Evolutionary conservation across 2,113 vertebrate species (phyloP), one percentile per base, ranked within the genome.

Genomic region (Chaetops frenatus): DNA sequence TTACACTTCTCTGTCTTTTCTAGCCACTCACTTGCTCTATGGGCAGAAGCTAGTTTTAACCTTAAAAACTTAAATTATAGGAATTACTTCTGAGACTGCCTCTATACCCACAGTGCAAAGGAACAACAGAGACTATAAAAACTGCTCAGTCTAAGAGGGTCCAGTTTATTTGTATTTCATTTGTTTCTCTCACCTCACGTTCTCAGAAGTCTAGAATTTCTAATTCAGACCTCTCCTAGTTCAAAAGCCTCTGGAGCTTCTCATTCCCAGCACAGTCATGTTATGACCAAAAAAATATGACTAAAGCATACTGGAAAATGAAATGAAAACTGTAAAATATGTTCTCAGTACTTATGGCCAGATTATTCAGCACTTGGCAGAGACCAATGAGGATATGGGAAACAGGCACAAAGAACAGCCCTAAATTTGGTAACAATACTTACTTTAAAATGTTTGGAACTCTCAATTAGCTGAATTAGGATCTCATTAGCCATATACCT

Each of bases 341-440:
- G 16, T 88, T 96, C 91, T 88, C 48, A 60, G 24, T 91, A 54
- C 42, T 92, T 90, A 94, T 51, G 56, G 77, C 48, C 76, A 94
- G 72, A 91, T 94, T 92, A 95, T 83, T 90, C 88, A 91, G 94
- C 92, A 88, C 15, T 92, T 97, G 96, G 83, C 86, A 92, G 65
- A 88, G 24, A 74, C n/a, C 44, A 51, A 33, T 16, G 17, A 72
- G 71, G 53, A 69, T 82, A 90, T 77, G 60, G 58, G 72, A 92
- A 97, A 77, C 3, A 86, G 33, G 36, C 77, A 83, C n/a, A 86
- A 88, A 88, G 64, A 48, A 65, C 50, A 77, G 27, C 50, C 56
- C 47, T 90, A 94, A 90, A 83, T 93, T 67, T 62, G 65, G 33
- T 80, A 94, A 80, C 33, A 71, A n/a, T 19, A 42, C 45, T 69